Evolutionary conservation across 1,140 invertebrate genomes (phyloP), one percentile per base, ranked within the genome.

Genomic region (Aleiodes sp.): DNA sequence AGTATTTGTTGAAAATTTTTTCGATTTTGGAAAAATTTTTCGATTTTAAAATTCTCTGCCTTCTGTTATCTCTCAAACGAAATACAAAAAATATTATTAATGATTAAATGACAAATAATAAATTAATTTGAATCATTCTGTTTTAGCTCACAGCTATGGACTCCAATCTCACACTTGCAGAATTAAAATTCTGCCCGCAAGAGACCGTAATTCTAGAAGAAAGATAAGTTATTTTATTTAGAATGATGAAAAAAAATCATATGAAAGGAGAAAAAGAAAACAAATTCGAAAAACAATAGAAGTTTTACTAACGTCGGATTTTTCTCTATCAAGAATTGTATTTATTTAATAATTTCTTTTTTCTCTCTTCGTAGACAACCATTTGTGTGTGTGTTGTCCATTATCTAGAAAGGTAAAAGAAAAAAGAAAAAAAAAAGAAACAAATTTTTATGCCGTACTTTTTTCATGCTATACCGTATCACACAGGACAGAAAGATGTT

Each of bases 201-300:
- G 96, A 97, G 88, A 97, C 95, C 68, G 88, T 97, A 70, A 96
- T 96, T 85, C 86, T 98, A 73, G 95, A 97, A 86, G 94, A 96
- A 86, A 92, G 93, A 91, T 95, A 92, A 90, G 81, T 83, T 28
- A 31, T 60, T 52, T n/a, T n/a, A n/a, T n/a, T n/a, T n/a, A n/a
- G n/a, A n/a, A n/a, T n/a, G n/a, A n/a, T n/a, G n/a, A n/a, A n/a
- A n/a, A n/a, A n/a, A n/a, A n/a, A n/a, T n/a, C n/a, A n/a, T n/a
- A n/a, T n/a, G n/a, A n/a, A n/a, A n/a, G n/a, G n/a, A n/a, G 9
- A 52, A 24, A 52, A 52, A 24, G 46, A 16, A 24, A 24, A 2
- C 8, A 26, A 52, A 52, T 26, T 24, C 6, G 24, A 10, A 39
- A 39, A 3, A 43, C 39, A 16, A 16, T 43, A 52, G 46, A 52